A percentile compares a stretch with the other conserved stretches of the same genome.
These are phyloP conservation scores for Castor canadensis DNA, from an alignment of 2,113 vertebrate species.

Conservation along the genomic window DNA sequence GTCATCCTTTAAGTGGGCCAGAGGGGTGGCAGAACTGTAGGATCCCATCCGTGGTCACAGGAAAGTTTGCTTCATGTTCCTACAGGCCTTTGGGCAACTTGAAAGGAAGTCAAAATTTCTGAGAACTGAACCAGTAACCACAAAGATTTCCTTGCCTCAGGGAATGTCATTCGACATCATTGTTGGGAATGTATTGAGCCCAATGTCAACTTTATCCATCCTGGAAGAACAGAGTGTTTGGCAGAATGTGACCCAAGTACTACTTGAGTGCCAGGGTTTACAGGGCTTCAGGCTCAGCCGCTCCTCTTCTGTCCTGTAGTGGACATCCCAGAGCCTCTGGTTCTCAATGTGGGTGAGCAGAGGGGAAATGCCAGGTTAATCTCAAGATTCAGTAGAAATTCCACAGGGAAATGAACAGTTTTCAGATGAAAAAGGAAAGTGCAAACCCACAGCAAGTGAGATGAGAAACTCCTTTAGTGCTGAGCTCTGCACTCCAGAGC, in stretches of 20 bases:
- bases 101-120: not conserved
- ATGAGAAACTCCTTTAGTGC: constrained; percentile 63
- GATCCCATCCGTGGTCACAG: not conserved
- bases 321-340: not conserved
- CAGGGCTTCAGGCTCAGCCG: not conserved
- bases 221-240: not conserved
- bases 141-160: not conserved
- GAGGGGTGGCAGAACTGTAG: not conserved
- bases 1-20: not conserved
- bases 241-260: not conserved
- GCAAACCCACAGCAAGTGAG: constrained; percentile 68
- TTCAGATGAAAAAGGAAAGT: constrained; percentile 57
- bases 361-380: not conserved
- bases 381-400: constrained; percentile 69
- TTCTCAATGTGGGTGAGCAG: not conserved
- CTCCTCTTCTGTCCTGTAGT: not conserved
- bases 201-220: not conserved
- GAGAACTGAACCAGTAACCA: not conserved
- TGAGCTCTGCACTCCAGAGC: constrained; percentile 71
- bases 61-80: not conserved
- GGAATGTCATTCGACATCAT: not conserved
- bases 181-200: not conserved
- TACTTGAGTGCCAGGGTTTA: not conserved
- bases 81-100: not conserved
- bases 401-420: constrained; percentile 61